phyloP scores from a whole-genome alignment of 2,888 invertebrate genomes.

The Gasteruption jaculator region DNA sequence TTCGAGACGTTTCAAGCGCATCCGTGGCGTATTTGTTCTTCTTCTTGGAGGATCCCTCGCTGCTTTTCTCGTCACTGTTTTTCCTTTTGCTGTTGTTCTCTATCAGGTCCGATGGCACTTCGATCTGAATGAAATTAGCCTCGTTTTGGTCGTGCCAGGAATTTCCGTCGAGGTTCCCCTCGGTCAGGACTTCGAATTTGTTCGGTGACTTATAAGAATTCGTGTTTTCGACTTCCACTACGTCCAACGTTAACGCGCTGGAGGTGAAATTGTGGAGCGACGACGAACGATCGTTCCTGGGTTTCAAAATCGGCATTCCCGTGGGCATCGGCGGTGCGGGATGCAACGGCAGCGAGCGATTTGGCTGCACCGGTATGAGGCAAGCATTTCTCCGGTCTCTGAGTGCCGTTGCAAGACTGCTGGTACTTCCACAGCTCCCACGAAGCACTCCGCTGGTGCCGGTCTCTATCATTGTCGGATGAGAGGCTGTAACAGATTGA shows the following conservation, averaged over 20 bases:
- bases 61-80: constrained; percentile 10
- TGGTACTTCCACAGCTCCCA: constrained; percentile 10
- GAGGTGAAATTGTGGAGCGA: constrained; percentile 10
- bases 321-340: constrained; percentile 36
- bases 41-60: constrained; percentile 13
- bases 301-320: constrained; percentile 16
- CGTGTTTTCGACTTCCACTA: constrained; percentile 11
- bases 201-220: too few species aligned
- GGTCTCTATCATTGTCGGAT: constrained; percentile 13
- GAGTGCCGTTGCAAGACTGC: constrained; percentile 33
- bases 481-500: constrained; percentile 21
- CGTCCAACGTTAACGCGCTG: constrained; percentile 7
- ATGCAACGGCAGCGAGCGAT: constrained; percentile 40
- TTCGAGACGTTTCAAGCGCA: constrained; percentile 9
- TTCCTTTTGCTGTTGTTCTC: too few species aligned
- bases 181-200: neutral
- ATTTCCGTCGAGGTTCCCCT: too few species aligned
- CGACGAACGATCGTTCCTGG: constrained; percentile 16
- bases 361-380: constrained; percentile 40
- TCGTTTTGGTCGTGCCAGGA: constrained; percentile 6
- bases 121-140: constrained; percentile 16
- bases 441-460: constrained; percentile 14
- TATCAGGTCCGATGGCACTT: too few species aligned
- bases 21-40: neutral
- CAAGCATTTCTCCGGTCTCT: constrained; percentile 35